These are phyloP conservation scores for Rhyacophila evoluta DNA, from an alignment of 2,888 invertebrate genomes.

Conservation along the genomic window DNA sequence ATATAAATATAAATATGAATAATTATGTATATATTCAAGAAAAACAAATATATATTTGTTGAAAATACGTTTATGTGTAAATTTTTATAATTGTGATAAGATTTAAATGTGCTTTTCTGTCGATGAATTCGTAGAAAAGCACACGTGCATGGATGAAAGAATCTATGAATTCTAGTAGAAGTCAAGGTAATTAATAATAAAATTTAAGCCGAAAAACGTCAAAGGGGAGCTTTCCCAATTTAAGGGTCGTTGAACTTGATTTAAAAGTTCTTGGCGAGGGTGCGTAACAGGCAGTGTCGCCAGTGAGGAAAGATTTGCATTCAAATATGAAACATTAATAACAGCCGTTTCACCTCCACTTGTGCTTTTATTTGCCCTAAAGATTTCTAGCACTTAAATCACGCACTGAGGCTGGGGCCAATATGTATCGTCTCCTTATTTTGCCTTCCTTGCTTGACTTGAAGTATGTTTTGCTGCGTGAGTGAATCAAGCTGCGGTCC, in stretches of 20 bases:
- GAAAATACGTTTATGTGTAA: too few species aligned
- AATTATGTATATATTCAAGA: too few species aligned
- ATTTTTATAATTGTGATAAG: too few species aligned
- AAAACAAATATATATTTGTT: too few species aligned
- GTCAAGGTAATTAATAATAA: too few species aligned
- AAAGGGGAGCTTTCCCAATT: too few species aligned
- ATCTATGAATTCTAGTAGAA: too few species aligned
- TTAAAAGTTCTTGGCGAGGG: background rate
- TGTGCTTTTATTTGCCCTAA: slow-evolving; percentile 10
- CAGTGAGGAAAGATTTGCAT: slow-evolving; percentile 3
- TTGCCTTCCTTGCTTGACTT: background rate
- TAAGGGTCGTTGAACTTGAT: background rate
- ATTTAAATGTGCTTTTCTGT: too few species aligned
- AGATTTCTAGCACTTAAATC: slow-evolving; percentile 31
- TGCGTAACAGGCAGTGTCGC: background rate
- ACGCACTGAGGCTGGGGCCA: slow-evolving; percentile 30
- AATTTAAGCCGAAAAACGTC: too few species aligned
- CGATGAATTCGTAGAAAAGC: too few species aligned
- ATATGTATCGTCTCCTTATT: slow-evolving; percentile 20
- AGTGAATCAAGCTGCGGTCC: slow-evolving; percentile 20
- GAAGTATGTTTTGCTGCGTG: slow-evolving; percentile 1
- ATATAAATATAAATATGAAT: too few species aligned
- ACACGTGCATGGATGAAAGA: too few species aligned
- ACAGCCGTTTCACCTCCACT: slow-evolving; percentile 8
- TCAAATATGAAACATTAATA: slow-evolving; percentile 19